These are phyloP conservation scores for Tenualosa ilisha DNA, from an alignment of 2,797 vertebrate genomes.

Conservation along the genomic window DNA sequence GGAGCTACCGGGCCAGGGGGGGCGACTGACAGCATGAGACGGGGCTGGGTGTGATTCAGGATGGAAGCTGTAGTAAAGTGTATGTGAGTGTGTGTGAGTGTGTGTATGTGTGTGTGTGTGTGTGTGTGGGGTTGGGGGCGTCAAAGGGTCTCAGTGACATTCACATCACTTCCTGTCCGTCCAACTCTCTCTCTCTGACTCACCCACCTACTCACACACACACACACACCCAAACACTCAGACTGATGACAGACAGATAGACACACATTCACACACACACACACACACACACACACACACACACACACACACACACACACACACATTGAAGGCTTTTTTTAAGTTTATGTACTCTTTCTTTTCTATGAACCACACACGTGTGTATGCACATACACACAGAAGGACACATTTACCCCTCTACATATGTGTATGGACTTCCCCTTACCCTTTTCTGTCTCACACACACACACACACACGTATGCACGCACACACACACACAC, in stretches of 20 bases:
- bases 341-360: background rate
- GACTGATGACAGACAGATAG: background rate
- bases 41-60: slow-evolving; percentile 32
- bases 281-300: background rate
- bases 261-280: background rate
- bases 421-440: background rate
- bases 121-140: background rate
- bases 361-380: background rate
- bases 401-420: background rate
- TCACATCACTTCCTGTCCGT: background rate
- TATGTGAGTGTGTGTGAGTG: background rate
- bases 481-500: background rate
- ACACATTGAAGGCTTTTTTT: background rate
- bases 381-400: background rate
- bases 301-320: slow-evolving; percentile 19
- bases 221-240: background rate
- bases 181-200: background rate
- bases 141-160: background rate
- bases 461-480: background rate
- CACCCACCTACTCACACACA: background rate
- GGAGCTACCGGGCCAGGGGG: slow-evolving; percentile 56
- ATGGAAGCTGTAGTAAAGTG: background rate
- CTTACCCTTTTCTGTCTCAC: background rate
- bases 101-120: background rate
- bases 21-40: slow-evolving; percentile 25